These are phyloP conservation scores for Drosophila ironensis DNA, from an alignment of 1,140 invertebrate genomes.

Conservation along the genomic window DNA sequence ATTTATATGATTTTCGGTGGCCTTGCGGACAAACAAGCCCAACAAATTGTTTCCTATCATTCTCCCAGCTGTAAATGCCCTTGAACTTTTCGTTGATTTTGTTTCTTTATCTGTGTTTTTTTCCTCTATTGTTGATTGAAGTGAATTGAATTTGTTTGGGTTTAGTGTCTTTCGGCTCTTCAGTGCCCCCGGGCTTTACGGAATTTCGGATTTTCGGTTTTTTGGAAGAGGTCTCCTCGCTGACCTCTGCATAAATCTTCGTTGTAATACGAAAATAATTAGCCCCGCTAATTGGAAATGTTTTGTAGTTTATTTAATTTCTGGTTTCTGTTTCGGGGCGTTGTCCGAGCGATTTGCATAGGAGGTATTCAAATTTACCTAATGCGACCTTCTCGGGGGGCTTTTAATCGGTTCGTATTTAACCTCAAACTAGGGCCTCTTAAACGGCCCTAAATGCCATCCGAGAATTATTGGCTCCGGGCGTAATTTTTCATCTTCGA, in stretches of 20 bases:
- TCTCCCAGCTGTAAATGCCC: constrained; percentile 43
- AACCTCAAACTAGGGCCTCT: background rate
- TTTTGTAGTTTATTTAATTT: constrained; percentile 1
- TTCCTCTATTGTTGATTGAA: constrained; percentile 11
- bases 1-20: constrained; percentile 47
- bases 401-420: background rate
- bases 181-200: background rate
- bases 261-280: constrained; percentile 21
- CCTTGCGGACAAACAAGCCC: constrained; percentile 19
- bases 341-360: constrained; percentile 28
- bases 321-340: constrained; percentile 11
- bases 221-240: no score
- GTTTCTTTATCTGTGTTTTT: background rate
- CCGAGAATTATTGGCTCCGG: background rate
- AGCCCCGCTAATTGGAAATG: constrained; percentile 14
- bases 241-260: constrained; percentile 23
- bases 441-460: constrained; percentile 2
- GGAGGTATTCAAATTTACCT: constrained; percentile 24
- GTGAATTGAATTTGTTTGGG: constrained; percentile 9
- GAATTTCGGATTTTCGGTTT: constrained; percentile 16
- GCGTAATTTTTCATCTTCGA: background rate
- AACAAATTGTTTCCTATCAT: constrained; percentile 21
- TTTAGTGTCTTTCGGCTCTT: background rate
- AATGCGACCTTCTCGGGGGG: constrained; percentile 24
- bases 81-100: constrained; percentile 35